Conservation (phyloP, 2,888 invertebrate species). For the Thalpophila matura region DNA sequence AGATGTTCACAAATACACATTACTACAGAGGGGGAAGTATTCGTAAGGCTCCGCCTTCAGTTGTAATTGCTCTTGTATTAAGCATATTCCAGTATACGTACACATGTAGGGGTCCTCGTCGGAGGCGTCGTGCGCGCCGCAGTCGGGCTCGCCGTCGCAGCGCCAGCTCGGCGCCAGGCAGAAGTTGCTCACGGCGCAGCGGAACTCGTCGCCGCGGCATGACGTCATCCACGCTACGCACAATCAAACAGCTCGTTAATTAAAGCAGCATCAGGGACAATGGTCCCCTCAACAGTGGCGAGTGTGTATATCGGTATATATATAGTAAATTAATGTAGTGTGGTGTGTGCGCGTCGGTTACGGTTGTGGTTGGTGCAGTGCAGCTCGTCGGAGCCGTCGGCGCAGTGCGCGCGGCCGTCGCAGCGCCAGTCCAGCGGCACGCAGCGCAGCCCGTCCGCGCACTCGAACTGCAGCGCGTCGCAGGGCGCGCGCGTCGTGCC, state of each 20-base stretch:
- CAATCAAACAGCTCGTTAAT: constrained; percentile 34
- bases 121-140: constrained; percentile 92
- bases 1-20: no score
- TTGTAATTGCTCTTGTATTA: no score
- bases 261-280: neutral
- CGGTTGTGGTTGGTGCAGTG: constrained; percentile 79
- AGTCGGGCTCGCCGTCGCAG: constrained; percentile 95
- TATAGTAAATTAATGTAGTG: neutral
- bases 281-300: neutral
- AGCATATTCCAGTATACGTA: no score
- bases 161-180: constrained; percentile 95
- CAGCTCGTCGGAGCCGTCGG: constrained; percentile 92
- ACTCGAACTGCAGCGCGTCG: constrained; percentile 86
- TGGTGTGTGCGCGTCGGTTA: constrained; percentile 57
- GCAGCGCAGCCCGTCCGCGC: constrained; percentile 91
- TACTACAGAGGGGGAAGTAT: no score
- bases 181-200: constrained; percentile 92
- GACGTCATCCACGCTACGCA: constrained; percentile 84
- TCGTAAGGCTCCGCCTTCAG: no score
- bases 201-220: constrained; percentile 94
- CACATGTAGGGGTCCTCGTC: constrained; percentile 93
- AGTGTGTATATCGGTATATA: neutral
- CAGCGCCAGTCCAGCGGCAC: constrained; percentile 92
- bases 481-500: constrained; percentile 67
- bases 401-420: constrained; percentile 92